A percentile compares a stretch with the other conserved stretches of the same genome.
Evolutionary conservation across 2,797 vertebrate species (phyloP).

Genomic region (Rachycentron canadum): DNA sequence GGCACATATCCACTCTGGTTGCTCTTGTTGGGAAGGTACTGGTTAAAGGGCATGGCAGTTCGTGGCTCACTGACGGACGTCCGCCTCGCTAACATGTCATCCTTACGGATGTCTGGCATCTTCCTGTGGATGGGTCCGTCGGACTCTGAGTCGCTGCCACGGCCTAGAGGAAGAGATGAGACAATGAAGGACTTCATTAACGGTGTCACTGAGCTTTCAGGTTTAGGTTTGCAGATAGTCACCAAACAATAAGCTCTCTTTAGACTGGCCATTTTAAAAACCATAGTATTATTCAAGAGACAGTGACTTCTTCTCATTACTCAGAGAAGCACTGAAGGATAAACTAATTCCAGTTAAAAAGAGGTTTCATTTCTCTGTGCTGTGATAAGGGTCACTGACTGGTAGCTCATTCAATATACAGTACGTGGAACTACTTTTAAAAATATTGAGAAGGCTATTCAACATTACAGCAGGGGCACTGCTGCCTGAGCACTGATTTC

Average conservation of each 20-base stretch:
- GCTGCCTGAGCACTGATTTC: background rate
- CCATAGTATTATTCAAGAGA: background rate
- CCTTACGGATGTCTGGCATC: conserved; percentile 94
- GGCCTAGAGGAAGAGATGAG: conserved; percentile 80
- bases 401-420: background rate
- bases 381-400: background rate
- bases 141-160: conserved; percentile 96
- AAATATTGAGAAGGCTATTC: background rate
- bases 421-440: background rate
- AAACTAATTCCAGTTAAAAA: background rate
- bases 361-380: background rate
- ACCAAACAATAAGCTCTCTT: background rate
- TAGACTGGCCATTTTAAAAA: background rate
- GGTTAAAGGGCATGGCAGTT: conserved; percentile 96
- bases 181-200: background rate
- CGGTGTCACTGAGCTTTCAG: background rate
- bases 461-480: background rate
- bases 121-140: conserved; percentile 92
- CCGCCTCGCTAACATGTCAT: conserved; percentile 95
- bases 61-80: conserved; percentile 93
- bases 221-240: background rate
- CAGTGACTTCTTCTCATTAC: background rate
- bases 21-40: conserved; percentile 97
- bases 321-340: background rate
- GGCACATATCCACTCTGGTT: conserved; percentile 95